Evolutionary conservation across 2,113 vertebrate species (phyloP).

Genomic region (Galbula dea): DNA sequence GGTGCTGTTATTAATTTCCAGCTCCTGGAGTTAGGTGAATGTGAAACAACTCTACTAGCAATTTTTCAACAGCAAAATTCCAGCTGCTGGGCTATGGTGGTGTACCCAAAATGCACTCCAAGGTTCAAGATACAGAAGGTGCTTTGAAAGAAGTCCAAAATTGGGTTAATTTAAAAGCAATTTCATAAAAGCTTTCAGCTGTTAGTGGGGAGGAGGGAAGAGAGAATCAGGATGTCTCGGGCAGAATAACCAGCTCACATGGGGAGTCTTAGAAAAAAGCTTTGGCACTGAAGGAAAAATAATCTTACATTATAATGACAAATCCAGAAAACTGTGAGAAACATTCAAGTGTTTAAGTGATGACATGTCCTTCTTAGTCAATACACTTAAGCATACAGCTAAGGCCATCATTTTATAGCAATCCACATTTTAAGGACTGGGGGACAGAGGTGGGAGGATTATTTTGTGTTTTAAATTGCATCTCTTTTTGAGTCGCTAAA

Average conservation of each 20-base stretch:
- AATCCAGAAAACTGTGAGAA: neutral
- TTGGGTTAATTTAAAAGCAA: neutral
- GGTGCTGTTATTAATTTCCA: neutral
- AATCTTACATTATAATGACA: neutral
- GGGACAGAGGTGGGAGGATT: neutral
- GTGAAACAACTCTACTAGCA: neutral
- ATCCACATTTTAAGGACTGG: accelerated
- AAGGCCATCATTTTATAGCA: neutral
- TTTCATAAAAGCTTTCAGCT: neutral
- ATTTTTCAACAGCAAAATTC: neutral
- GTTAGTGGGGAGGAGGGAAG: neutral
- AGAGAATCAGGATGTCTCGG: neutral
- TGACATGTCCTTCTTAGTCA: neutral
- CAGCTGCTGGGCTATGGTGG: neutral
- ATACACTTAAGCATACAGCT: neutral
- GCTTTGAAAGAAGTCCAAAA: neutral
- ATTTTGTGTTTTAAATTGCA: neutral
- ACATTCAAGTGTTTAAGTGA: neutral
- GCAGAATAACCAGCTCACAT: neutral
- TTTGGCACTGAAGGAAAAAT: neutral
- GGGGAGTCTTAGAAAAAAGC: neutral
- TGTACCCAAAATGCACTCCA: neutral
- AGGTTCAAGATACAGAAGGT: neutral
- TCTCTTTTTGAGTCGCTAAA: neutral
- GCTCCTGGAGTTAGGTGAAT: neutral